These are phyloP conservation scores for Criorhina ranunculi DNA, from an alignment of 2,888 invertebrate species.

Conservation along the genomic window DNA sequence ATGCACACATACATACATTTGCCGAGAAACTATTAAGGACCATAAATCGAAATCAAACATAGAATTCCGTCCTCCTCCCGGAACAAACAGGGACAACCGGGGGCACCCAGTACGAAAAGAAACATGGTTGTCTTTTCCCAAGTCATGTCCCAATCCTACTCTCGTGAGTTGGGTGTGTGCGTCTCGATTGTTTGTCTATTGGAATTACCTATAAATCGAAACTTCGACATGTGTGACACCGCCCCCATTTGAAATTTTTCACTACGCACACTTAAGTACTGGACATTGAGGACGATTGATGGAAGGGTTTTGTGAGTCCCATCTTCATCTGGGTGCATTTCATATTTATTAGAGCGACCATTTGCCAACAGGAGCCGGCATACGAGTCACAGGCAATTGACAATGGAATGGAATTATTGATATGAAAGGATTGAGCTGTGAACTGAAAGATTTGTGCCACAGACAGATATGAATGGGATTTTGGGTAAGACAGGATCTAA, in stretches of 20 bases:
- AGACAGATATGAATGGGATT: slow-evolving; percentile 38
- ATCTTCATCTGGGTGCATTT: slow-evolving; percentile 49
- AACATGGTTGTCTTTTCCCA: slow-evolving; percentile 31
- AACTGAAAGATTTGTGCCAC: neutral
- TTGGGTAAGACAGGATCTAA: slow-evolving; percentile 14
- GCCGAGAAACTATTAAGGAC: slow-evolving; percentile 33
- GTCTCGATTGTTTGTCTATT: slow-evolving; percentile 65
- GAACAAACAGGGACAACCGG: slow-evolving; percentile 9
- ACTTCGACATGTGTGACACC: slow-evolving; percentile 66
- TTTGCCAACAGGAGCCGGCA: slow-evolving; percentile 33
- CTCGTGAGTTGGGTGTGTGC: slow-evolving; percentile 4
- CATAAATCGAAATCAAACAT: slow-evolving; percentile 71
- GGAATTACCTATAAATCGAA: slow-evolving; percentile 70
- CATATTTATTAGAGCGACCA: slow-evolving; percentile 60
- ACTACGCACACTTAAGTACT: slow-evolving; percentile 48
- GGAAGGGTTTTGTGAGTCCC: slow-evolving; percentile 32
- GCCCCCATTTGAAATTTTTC: slow-evolving; percentile 71
- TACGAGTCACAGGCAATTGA: slow-evolving; percentile 40
- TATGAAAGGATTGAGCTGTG: slow-evolving; percentile 37
- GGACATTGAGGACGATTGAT: slow-evolving; percentile 33
- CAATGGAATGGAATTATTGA: slow-evolving; percentile 38
- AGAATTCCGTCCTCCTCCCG: slow-evolving; percentile 33
- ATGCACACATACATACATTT: neutral
- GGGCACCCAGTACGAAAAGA: slow-evolving; percentile 29
- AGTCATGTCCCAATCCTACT: slow-evolving; percentile 6